A percentile compares a stretch with the other conserved stretches of the same genome.
These are phyloP conservation scores for Phocoena sinus DNA, from an alignment of 2,113 vertebrate species.

Conservation along the genomic window DNA sequence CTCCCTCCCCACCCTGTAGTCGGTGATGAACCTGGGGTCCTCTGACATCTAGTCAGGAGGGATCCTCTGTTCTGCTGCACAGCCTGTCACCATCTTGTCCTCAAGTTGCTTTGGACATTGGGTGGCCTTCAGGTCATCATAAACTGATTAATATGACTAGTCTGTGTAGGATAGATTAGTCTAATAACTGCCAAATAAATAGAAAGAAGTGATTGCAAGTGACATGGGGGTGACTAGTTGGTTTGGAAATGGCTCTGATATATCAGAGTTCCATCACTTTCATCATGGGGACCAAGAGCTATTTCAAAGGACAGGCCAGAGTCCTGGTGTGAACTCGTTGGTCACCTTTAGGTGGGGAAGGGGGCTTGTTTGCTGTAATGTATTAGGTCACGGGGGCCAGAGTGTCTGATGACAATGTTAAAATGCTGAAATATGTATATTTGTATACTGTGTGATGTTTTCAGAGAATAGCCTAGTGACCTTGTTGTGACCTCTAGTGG, in stretches of 20 bases:
- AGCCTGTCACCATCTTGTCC: neutral
- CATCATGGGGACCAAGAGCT: neutral
- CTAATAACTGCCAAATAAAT: neutral
- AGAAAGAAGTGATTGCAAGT: neutral
- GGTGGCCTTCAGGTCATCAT: neutral
- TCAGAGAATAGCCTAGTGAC: conserved; percentile 46
- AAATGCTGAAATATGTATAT: neutral
- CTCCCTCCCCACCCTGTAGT: neutral
- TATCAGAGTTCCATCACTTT: neutral
- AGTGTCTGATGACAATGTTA: neutral
- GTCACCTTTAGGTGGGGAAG: neutral
- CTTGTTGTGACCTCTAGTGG: conserved; percentile 36
- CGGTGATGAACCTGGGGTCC: neutral
- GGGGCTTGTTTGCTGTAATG: neutral
- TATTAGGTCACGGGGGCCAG: neutral
- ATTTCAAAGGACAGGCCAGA: neutral
- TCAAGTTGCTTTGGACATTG: neutral
- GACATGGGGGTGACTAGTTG: neutral
- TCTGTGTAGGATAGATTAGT: neutral
- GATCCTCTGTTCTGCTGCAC: neutral
- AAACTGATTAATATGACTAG: neutral
- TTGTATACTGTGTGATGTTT: conserved; percentile 52
- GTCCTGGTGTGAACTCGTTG: neutral
- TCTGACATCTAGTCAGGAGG: neutral
- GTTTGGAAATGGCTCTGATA: neutral